phyloP scores from a whole-genome alignment of 2,113 vertebrate genomes.

The Phrynosoma blainvillii region DNA sequence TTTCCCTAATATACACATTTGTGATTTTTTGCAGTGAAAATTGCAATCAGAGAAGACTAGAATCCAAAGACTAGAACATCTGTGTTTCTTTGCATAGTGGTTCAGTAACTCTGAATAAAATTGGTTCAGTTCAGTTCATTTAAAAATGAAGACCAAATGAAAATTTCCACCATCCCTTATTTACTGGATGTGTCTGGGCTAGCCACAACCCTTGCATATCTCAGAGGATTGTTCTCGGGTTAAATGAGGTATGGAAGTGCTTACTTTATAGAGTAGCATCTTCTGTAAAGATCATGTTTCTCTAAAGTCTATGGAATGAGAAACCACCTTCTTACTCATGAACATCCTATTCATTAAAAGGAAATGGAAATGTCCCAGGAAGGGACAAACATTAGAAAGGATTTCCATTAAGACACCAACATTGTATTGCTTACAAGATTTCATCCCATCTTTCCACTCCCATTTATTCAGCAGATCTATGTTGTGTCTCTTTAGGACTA shows the following conservation, averaged over 20 bases:
- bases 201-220: background rate
- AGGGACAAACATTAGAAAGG: background rate
- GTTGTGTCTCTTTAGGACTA: slow-evolving; percentile 48
- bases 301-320: background rate
- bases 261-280: background rate
- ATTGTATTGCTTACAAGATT: background rate
- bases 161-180: background rate
- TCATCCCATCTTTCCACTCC: rapidly evolving
- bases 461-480: background rate
- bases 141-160: background rate
- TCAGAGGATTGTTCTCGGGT: background rate
- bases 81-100: too few relatives aligned
- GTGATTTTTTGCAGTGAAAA: too few relatives aligned
- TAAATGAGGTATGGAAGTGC: background rate
- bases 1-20: too few relatives aligned
- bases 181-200: background rate
- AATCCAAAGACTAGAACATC: too few relatives aligned
- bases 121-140: background rate
- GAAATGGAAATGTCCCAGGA: background rate
- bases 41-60: too few relatives aligned
- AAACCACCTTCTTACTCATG: background rate
- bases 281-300: background rate
- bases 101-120: background rate
- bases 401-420: background rate
- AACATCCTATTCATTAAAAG: background rate